These are phyloP conservation scores for Phenganax marumi DNA, from an alignment of 92 coral and sea anemone genomes.

Conservation along the genomic window DNA sequence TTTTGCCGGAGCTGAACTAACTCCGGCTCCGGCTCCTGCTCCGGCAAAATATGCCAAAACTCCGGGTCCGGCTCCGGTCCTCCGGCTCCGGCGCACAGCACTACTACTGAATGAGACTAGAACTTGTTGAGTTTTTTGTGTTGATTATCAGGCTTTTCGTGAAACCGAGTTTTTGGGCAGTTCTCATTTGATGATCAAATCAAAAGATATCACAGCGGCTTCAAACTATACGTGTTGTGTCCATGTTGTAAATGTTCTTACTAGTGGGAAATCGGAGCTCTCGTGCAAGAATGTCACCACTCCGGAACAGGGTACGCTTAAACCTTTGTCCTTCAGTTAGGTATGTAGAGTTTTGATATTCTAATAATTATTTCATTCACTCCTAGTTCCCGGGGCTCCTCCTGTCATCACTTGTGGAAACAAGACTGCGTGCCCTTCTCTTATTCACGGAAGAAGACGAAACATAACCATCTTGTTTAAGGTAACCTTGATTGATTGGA, in stretches of 20 bases:
- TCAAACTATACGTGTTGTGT: slow-evolving; percentile 34
- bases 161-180: not conserved
- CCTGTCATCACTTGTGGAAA: slow-evolving; percentile 29
- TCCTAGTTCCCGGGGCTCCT: slow-evolving; percentile 14
- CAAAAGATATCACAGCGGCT: not conserved
- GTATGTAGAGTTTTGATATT: not conserved
- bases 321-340: not conserved
- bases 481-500: not conserved
- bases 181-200: not conserved
- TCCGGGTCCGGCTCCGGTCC: no score
- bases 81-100: no score
- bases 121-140: not conserved
- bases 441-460: not conserved
- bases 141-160: slow-evolving; percentile 15
- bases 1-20: not conserved
- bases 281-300: slow-evolving; percentile 10
- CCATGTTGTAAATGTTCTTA: slow-evolving; percentile 23
- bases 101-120: not conserved
- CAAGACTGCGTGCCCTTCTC: slow-evolving; percentile 4
- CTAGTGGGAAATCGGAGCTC: not conserved
- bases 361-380: not conserved
- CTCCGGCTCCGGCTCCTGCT: no score
- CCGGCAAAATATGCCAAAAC: no score
- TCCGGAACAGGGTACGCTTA: slow-evolving; percentile 12
- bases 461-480: slow-evolving; percentile 11